Base-by-base conservation (phyloP, 2,797 vertebrate genomes). In the Clarias laeviceps region DNA sequence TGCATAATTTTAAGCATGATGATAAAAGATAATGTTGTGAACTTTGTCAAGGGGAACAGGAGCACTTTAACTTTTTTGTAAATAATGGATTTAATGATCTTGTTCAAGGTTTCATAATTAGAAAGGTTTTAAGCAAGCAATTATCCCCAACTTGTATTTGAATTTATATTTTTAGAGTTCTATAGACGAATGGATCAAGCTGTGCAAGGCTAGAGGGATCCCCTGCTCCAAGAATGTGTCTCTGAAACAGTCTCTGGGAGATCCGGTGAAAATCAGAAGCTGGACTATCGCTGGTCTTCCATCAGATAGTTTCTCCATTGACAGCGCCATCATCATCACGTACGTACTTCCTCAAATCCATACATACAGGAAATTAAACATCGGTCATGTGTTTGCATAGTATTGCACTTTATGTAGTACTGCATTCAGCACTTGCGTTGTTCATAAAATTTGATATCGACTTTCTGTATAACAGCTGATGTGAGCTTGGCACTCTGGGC, bases 251-350 rank as follows among this genome's bases (percentile, higher is more conserved):
- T 96, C 93, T 14, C 91, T 98, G 89, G 97, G 97, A 27, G 96
- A 98, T 32, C 94, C 94, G 0, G 96, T 97, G 78, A 95, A 96
- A 90, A 97, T 97, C 66, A 94, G 95, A 80, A 83, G 93, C 11
- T 98, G 97, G 97, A 98, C 94, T 86, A 97, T 97, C 37, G 96
- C 97, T 37, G 97, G 97, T 7, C 93, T 98, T 32, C 97, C 97
- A 6, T 97, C 97, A 0, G 97, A 98, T 90, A 95, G 91, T 20
- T 97, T 98, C 91, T 98, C 97, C 80, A 92, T 97, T 82, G 97
- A 97, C 89, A 98, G 97, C 2, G 97, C 93, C 45, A 97, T 98
- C 89, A 97, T 98, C 86, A 97, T 96, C 89, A 96, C 94, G 96
- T 99, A 92, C 96, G 96, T 93, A 86, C n/a, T 24, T 83, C 45